A percentile compares a stretch with the other conserved stretches of the same genome.
Conservation (phyloP, 2,888 invertebrate genomes). For the Harpagoxenus sublaevis region DNA sequence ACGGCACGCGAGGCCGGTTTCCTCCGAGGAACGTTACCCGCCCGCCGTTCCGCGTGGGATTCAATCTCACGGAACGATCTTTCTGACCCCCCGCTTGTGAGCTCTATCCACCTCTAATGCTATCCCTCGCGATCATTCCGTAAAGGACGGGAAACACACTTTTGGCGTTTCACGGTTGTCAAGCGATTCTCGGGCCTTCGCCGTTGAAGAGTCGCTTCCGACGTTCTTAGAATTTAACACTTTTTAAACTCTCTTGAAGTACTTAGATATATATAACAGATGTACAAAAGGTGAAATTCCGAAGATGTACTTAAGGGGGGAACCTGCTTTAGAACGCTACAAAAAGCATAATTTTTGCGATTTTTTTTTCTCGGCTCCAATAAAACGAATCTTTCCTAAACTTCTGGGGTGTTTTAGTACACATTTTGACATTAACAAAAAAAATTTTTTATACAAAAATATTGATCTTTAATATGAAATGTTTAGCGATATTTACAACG, state of each 20-base stretch:
- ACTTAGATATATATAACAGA: not conserved
- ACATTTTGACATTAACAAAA: too few relatives aligned
- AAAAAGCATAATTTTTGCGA: too few relatives aligned
- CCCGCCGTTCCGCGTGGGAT: conserved; percentile 55
- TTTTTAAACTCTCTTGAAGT: not conserved
- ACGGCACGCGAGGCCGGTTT: conserved; percentile 62
- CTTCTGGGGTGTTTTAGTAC: too few relatives aligned
- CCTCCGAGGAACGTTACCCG: conserved; percentile 42
- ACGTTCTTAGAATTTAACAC: not conserved
- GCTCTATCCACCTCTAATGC: conserved; percentile 2
- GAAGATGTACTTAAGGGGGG: too few relatives aligned
- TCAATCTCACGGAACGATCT: conserved; percentile 67
- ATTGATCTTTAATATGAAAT: too few relatives aligned
- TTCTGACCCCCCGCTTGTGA: conserved; percentile 1
- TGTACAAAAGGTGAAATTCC: not conserved
- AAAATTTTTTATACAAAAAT: too few relatives aligned
- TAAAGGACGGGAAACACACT: conserved; percentile 44
- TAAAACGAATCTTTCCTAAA: too few relatives aligned
- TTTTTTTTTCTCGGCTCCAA: too few relatives aligned
- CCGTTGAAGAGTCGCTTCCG: conserved; percentile 20
- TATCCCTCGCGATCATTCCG: conserved; percentile 30
- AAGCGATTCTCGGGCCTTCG: not conserved
- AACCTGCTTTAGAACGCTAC: too few relatives aligned
- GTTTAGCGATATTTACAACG: too few relatives aligned
- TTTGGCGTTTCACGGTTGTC: conserved; percentile 54